phyloP scores from a whole-genome alignment of 2,888 invertebrate genomes.

The Drosophila prolongata region DNA sequence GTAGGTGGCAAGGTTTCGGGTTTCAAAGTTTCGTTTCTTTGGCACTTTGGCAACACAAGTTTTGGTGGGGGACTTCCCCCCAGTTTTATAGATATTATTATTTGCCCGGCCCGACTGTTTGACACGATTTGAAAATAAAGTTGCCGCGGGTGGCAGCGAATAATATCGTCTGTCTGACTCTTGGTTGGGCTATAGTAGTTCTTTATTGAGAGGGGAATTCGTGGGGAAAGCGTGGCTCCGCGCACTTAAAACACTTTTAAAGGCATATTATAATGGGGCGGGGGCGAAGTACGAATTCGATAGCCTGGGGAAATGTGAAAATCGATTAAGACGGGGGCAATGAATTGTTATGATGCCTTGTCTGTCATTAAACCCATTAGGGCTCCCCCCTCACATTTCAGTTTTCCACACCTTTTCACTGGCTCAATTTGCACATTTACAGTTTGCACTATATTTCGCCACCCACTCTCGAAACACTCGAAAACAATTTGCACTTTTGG shows the following conservation, averaged over 20 bases:
- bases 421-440: slow-evolving; percentile 46
- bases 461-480: slow-evolving; percentile 36
- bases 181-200: slow-evolving; percentile 10
- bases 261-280: slow-evolving; percentile 27
- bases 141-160: slow-evolving; percentile 48
- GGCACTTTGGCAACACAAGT: slow-evolving; percentile 45
- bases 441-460: slow-evolving; percentile 24
- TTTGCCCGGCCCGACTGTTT: slow-evolving; percentile 56
- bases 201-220: slow-evolving; percentile 3
- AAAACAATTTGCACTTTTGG: slow-evolving; percentile 71
- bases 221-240: slow-evolving; percentile 48
- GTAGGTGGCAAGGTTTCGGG: slow-evolving; percentile 38
- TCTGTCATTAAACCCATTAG: slow-evolving; percentile 33
- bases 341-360: slow-evolving; percentile 43
- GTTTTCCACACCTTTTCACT: slow-evolving; percentile 28
- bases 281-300: slow-evolving; percentile 30
- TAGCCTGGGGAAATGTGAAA: slow-evolving; percentile 38
- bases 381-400: background rate
- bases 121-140: slow-evolving; percentile 69
- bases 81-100: slow-evolving; percentile 54
- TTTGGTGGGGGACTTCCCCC: slow-evolving; percentile 5
- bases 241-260: slow-evolving; percentile 62
- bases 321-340: slow-evolving; percentile 49
- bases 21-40: slow-evolving; percentile 53
- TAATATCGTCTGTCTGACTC: slow-evolving; percentile 34